Evolutionary conservation across 2,888 invertebrate genomes (phyloP).

Genomic region (Eupeodes latifasciatus): DNA sequence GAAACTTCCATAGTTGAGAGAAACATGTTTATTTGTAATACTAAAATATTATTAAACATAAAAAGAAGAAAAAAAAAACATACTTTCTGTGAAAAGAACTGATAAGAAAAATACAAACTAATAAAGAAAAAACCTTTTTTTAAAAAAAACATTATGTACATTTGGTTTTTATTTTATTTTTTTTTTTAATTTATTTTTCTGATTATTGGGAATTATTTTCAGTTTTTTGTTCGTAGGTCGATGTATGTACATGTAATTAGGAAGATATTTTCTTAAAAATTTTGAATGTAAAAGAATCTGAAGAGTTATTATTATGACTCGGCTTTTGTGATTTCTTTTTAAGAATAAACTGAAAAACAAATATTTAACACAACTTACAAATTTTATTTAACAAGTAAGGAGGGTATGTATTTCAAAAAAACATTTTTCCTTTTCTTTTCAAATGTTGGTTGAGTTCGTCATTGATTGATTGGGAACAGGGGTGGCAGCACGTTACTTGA

Average conservation of each 20-base stretch:
- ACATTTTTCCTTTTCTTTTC: too few species aligned
- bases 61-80: constrained; percentile 47
- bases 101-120: constrained; percentile 81
- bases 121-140: constrained; percentile 79
- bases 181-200: neutral
- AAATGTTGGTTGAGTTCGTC: too few species aligned
- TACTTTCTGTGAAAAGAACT: constrained; percentile 80
- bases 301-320: constrained; percentile 24
- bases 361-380: neutral
- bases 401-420: too few species aligned
- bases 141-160: constrained; percentile 37
- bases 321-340: constrained; percentile 58
- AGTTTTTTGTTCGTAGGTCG: constrained; percentile 14
- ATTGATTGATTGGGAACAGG: too few species aligned
- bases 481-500: too few species aligned
- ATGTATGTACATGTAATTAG: constrained; percentile 30
- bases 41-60: constrained; percentile 52
- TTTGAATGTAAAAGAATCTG: constrained; percentile 32
- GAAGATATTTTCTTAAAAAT: constrained; percentile 39
- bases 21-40: constrained; percentile 71
- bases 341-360: constrained; percentile 35
- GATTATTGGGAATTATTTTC: constrained; percentile 31
- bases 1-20: constrained; percentile 64
- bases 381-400: neutral
- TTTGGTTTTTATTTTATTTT: constrained; percentile 63